Evolutionary conservation across 2,797 vertebrate species (phyloP).

Genomic region (Silurus aristotelis): DNA sequence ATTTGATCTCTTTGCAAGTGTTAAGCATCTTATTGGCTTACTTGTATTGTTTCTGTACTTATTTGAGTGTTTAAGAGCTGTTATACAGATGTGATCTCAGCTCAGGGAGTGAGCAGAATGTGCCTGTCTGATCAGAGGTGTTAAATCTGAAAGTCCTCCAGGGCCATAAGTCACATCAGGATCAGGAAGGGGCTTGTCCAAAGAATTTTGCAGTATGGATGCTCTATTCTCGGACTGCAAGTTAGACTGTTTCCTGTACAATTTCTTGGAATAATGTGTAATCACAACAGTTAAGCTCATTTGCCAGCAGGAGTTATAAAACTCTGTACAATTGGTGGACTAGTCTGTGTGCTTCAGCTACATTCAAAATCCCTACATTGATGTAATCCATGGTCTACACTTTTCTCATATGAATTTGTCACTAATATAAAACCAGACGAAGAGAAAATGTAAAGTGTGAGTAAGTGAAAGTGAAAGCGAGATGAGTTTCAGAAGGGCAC

Average conservation of each 20-base stretch:
- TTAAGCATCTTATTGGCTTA: neutral
- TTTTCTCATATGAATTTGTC: neutral
- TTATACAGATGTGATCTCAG: neutral
- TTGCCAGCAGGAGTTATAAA: neutral
- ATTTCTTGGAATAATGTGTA: neutral
- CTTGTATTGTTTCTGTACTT: slow-evolving; percentile 6
- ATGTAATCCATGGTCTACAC: neutral
- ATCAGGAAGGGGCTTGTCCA: slow-evolving; percentile 15
- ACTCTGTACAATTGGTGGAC: neutral
- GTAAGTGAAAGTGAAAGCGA: neutral
- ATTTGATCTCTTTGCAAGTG: neutral
- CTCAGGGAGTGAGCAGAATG: neutral
- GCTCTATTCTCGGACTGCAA: neutral
- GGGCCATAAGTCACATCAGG: slow-evolving; percentile 7
- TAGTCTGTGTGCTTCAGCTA: neutral
- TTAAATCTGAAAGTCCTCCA: slow-evolving; percentile 33
- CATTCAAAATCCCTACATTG: neutral
- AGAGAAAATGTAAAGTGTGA: neutral
- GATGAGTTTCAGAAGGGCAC: neutral
- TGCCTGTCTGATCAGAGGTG: neutral
- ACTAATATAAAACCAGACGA: neutral
- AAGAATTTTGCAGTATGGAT: neutral
- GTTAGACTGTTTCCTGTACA: neutral
- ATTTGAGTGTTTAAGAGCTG: neutral
- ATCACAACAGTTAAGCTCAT: neutral